Conservation (phyloP, 2,888 invertebrate species). For the Drosophila prolongata region DNA sequence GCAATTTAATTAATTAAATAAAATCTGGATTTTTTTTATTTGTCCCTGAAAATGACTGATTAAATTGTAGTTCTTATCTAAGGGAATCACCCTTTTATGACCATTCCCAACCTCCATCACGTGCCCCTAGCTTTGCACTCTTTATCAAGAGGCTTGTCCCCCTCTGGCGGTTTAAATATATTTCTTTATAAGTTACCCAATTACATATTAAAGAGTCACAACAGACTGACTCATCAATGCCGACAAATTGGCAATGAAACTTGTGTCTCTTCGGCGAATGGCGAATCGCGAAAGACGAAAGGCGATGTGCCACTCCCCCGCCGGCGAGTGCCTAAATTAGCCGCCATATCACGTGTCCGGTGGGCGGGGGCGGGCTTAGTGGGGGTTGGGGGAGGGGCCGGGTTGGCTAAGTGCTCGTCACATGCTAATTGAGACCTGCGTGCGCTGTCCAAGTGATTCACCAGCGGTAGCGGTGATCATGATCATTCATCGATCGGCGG, state of each 20-base stretch:
- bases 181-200: constrained; percentile 33
- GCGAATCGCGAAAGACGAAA: constrained; percentile 18
- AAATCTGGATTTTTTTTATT: no score
- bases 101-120: constrained; percentile 7
- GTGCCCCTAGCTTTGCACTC: background rate
- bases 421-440: constrained; percentile 72
- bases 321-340: constrained; percentile 59
- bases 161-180: constrained; percentile 11
- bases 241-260: constrained; percentile 74
- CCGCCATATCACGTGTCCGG: constrained; percentile 73
- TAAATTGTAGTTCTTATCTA: background rate
- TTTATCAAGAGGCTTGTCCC: constrained; percentile 19
- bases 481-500: constrained; percentile 41
- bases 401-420: constrained; percentile 52
- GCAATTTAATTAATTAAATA: no score
- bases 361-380: constrained; percentile 12
- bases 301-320: constrained; percentile 61
- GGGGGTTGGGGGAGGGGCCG: constrained; percentile 10
- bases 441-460: constrained; percentile 58
- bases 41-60: background rate
- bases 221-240: constrained; percentile 63
- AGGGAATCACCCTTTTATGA: background rate
- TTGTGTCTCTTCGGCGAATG: constrained; percentile 21
- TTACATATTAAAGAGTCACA: constrained; percentile 49
- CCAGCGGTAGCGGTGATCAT: constrained; percentile 55